Percentiles rank a stretch among this genome's conserved stretches.
These are phyloP conservation scores for Gallinago paraguaiae DNA, from an alignment of 2,113 vertebrate genomes.

Conservation along the genomic window DNA sequence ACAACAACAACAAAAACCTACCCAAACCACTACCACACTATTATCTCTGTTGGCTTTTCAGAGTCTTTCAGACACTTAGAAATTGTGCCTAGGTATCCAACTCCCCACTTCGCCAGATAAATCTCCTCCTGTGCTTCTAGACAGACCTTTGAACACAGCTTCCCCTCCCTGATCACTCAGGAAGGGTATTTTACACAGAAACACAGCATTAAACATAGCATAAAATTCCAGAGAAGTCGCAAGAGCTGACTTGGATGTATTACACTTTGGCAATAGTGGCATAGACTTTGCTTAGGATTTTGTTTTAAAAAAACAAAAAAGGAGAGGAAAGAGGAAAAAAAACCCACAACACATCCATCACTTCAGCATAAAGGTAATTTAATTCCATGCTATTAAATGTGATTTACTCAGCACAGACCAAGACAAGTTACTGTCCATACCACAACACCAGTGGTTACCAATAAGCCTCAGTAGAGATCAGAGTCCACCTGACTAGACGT, in stretches of 20 bases:
- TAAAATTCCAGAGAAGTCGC: neutral
- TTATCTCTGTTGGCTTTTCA: neutral
- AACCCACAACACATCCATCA: neutral
- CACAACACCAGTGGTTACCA: neutral
- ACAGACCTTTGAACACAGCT: accelerated
- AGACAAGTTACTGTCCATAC: neutral
- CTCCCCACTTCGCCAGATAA: neutral
- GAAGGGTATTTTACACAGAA: neutral
- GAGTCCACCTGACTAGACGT: neutral
- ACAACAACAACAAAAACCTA: neutral
- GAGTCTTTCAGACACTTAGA: neutral
- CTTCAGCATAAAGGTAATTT: neutral
- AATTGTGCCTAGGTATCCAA: neutral
- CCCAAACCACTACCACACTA: neutral
- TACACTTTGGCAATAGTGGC: neutral
- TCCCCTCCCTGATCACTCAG: neutral
- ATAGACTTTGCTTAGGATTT: neutral
- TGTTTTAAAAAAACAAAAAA: too few relatives aligned
- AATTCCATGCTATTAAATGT: neutral
- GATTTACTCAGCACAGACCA: neutral
- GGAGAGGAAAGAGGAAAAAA: neutral
- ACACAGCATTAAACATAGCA: accelerated
- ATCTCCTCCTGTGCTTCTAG: neutral
- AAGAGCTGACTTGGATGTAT: neutral
- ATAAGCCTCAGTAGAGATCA: neutral